These are phyloP conservation scores for Pheucticus melanocephalus DNA, from an alignment of 2,113 vertebrate genomes.

Conservation along the genomic window DNA sequence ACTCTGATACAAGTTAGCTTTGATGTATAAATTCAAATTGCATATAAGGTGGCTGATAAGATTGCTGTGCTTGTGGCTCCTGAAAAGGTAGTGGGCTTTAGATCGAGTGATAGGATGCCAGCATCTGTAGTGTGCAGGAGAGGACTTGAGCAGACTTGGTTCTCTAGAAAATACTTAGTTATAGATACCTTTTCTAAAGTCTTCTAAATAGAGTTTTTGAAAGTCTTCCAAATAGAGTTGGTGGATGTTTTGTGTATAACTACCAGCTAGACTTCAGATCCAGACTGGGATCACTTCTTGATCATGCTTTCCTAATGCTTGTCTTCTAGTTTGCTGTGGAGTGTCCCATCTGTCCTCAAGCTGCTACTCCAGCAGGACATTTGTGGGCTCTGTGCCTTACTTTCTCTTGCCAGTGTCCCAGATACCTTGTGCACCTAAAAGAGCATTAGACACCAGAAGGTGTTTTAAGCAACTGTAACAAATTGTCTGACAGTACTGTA, in stretches of 20 bases:
- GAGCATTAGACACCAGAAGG: background rate
- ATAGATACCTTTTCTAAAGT: background rate
- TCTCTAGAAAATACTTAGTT: background rate
- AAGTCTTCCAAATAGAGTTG: background rate
- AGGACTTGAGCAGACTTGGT: background rate
- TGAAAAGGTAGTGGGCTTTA: background rate
- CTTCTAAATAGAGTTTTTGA: background rate
- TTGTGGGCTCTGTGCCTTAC: background rate
- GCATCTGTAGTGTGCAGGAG: background rate
- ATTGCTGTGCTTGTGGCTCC: background rate
- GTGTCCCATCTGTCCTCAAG: background rate
- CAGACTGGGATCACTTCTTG: background rate
- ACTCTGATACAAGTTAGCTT: background rate
- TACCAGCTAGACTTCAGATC: background rate
- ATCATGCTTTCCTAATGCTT: background rate
- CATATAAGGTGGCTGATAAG: rapidly evolving
- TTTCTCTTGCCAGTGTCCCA: background rate
- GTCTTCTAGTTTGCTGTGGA: background rate
- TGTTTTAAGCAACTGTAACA: background rate
- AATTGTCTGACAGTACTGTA: background rate
- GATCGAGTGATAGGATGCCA: rapidly evolving
- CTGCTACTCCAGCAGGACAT: background rate
- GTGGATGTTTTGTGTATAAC: background rate
- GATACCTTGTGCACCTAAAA: background rate
- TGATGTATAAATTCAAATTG: background rate